Base-by-base conservation (phyloP, 2,888 invertebrate species). In the Ceraclea dissimilis region DNA sequence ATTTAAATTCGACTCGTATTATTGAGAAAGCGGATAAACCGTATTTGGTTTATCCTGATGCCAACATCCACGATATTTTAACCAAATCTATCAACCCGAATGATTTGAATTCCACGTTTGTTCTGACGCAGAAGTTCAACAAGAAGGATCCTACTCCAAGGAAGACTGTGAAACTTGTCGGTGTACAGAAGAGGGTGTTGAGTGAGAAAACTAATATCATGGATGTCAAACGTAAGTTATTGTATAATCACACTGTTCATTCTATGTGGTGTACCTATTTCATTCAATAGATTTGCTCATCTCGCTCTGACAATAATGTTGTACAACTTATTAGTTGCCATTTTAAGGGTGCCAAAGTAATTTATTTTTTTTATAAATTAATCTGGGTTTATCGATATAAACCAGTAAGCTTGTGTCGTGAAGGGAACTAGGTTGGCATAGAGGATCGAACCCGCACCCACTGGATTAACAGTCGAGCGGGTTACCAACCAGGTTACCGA, bases 61-160 rank as follows among this genome's bases (percentile, higher is more conserved):
- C 44, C 4, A 54, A n/a, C 26, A 10, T 48, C 44, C 22, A 19
- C 20, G 43, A 52, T n/a, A 16, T 20, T 39, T 10, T 34, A 18
- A 11, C 34, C 2, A 54, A 63, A 0, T 52, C 62, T 1, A 67
- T 76, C 2, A 71, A 76, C 49, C 67, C 72, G 0, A 70, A 70
- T 1, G 69, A 74, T 57, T 66, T 77, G 65, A 76, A 78, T 61
- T 76, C 76, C 0, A 77, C 77, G 0, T 76, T 77, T 59, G 75
- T 77, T 8, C 63, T 78, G 58, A 69, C 71, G 2, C 73, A 69
- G 0, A 75, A 74, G 34, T 63, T 31, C 33, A 39, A 33, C 11
- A 50, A 50, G 18, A 49, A 51, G 2, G 61, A 60, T 34, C 56
- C 57, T 2, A 21, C 49, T 2, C 6, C 31, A 16, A 54, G 53